Base-by-base conservation (phyloP, 2,113 vertebrate genomes). In the Pluvialis apricaria region DNA sequence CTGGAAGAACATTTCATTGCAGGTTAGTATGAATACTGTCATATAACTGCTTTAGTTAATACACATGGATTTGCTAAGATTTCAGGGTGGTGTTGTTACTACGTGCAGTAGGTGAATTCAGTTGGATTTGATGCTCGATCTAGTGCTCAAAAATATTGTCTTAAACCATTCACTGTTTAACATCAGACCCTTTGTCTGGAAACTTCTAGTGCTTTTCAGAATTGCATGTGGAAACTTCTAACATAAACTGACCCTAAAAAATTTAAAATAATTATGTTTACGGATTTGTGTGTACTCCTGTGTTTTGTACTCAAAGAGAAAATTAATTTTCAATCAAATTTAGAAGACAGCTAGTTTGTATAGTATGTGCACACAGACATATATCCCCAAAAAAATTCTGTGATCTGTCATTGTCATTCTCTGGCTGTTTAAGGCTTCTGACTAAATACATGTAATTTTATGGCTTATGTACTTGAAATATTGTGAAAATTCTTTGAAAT, bases 21-120 rank as follows among this genome's bases (percentile, higher is more conserved):
- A 97, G 97, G 98, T 98, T 26, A 96, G 97, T 97, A 47, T n/a
- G 7, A 92, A 54, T 55, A 20, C 13, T 90, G 76, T 55, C 42
- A 19, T 45, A 49, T 42, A 82, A 52, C 25, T 52, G 8, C 13
- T 85, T 25, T n/a, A 60, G 36, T 58, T 79, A 57, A 32, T 62
- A 40, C 10, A 38, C 7, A 20, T 31, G 55, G 26, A 47, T 80
- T 61, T 78, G 25, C 54, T 57, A 55, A 66, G 78, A 38, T 71
- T 80, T 75, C 52, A 36, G 19, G 16, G 29, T 1, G 4, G 10
- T 71, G 42, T 17, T 76, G 47, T 40, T 76, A 42, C 44, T 47
- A 1, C 21, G 11, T 73, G 15, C 13, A 13, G 19, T 31, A 32
- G 34, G 3, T 64, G 31, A 78, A 82, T 18, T 66, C 36, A 25